Evolutionary conservation across 2,113 vertebrate genomes (phyloP), one percentile per base, ranked within the genome.

Genomic region (Syrrhaptes paradoxus): DNA sequence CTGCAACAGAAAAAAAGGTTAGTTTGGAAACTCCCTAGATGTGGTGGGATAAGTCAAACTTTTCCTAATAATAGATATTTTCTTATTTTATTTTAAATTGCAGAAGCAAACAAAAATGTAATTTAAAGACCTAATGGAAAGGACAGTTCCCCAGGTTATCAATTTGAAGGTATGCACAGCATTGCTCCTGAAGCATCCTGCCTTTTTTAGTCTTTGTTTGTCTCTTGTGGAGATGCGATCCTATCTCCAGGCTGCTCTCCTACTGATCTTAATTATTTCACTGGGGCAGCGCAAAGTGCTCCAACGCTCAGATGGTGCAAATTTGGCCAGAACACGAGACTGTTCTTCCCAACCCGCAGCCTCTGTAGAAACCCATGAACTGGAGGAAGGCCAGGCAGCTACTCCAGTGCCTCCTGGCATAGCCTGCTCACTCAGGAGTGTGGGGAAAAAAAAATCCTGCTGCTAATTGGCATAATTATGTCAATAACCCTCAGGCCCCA

Each of bases 381-480:
- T 92, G 92, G 85, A 94, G 28, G 58, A 73, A 90, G 79, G 90
- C 92, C 96, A 95, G 54, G 49, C 57, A 75, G 77, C 89, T 92
- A 36, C 36, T 90, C 63, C 13, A 58, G 66, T 57, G 85, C 63
- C 62, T 94, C 49, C 76, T 74, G 91, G 93, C 86, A 84, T 25
- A 67, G 79, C 55, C 62, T 0, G 16, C 71, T 85, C 0, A 0
- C 43, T 62, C 49, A 71, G 78, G 81, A 91, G 45, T 10, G 12
- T 61, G 38, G 13, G 36, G 13, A 80, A 62, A 68, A 91, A 87
- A 55, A 9, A 61, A 70, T 73, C 90, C 70, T 80, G 92, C 75
- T 85, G 75, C 63, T 97, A 96, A 96, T 93, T 93, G 90, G 63
- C 85, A 94, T 83, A 95, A 94, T 96, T 93, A 83, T 88, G 90